Evolutionary conservation across 2,888 invertebrate species (phyloP).

Genomic region (Nysson spinosus): DNA sequence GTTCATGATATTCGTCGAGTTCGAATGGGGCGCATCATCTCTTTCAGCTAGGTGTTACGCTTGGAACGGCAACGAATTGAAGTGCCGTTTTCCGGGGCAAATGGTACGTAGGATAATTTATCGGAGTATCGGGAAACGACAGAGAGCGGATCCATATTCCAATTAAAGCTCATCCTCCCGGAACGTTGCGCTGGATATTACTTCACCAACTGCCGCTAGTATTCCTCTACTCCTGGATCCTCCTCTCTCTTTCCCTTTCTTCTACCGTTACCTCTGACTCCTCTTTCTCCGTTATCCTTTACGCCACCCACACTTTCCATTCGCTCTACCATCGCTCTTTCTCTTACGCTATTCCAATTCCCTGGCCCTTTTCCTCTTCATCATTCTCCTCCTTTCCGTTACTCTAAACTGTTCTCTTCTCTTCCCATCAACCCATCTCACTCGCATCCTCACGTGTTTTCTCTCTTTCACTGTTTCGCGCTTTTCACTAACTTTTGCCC

Average conservation of each 20-base stretch:
- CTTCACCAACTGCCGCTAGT: conserved; percentile 61
- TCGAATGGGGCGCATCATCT: conserved; percentile 47
- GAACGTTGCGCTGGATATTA: conserved; percentile 69
- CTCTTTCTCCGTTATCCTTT: conserved; percentile 9
- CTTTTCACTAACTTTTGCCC: too few relatives aligned
- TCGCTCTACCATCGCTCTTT: conserved; percentile 37
- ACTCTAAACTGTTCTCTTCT: conserved; percentile 30
- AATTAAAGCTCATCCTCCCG: conserved; percentile 76
- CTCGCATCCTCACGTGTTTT: conserved; percentile 16
- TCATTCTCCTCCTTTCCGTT: conserved; percentile 33
- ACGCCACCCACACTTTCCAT: conserved; percentile 24
- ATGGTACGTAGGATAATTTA: conserved; percentile 76
- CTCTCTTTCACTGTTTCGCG: conserved; percentile 37
- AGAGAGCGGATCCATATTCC: conserved; percentile 76
- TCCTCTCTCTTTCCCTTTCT: conserved; percentile 11
- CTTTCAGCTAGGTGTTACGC: conserved; percentile 57
- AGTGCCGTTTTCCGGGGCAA: conserved; percentile 68
- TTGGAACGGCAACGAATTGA: conserved; percentile 57
- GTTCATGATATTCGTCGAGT: conserved; percentile 41
- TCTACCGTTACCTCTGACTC: conserved; percentile 7
- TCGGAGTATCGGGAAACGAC: conserved; percentile 74
- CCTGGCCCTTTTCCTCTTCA: conserved; percentile 25
- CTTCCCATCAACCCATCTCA: conserved; percentile 34
- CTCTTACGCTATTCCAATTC: conserved; percentile 35
- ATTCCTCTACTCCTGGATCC: conserved; percentile 12